Base-by-base conservation (phyloP, 2,797 vertebrate species). In the Melanotaenia trifasciata region DNA sequence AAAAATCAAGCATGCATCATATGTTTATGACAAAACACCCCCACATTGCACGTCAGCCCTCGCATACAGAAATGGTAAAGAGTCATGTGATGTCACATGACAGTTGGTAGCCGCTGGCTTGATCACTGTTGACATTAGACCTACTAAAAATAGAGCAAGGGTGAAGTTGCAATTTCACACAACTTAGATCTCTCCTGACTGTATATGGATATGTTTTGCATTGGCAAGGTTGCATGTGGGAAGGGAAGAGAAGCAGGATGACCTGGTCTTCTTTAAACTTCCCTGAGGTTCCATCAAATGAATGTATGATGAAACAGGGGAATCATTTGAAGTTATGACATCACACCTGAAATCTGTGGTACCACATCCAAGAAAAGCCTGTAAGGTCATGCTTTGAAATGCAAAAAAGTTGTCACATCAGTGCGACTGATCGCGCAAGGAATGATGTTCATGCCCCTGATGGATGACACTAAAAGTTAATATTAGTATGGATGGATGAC, bases 81-180 rank as follows among this genome's bases (percentile, higher is more conserved):
- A 3, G 18, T 68, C 62, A 43, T 54, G 62, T 84, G 75, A 87
- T 84, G 72, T 90, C 78, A 87, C 68, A 67, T 81, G 68, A 85
- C 63, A 56, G 53, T 30, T 67, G 68, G 62, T 76, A 87, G 74
- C 75, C 66, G 75, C 24, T 63, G 8, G 14, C 61, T 38, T 26
- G 51, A 69, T 79, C 18, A 0, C 43, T 36, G 40, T 18, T 72
- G 81, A 81, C 77, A 54, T 84, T 80, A 68, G 5, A 71, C 58
- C 54, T 33, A 60, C 83, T 81, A 36, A 82, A 88, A 93, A 92
- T 88, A 92, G 82, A 89, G 58, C 28, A 33, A 56, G 51, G 57
- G 8, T 56, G 50, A 50, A 61, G 81, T 86, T 76, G 7, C 58
- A 70, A 67, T 67, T 77, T 81, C 47, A 68, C 38, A 47, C 1